Percentiles rank a stretch among this genome's conserved stretches.
These are phyloP conservation scores for Dermochelys coriacea DNA, from an alignment of 2,797 vertebrate genomes.

Conservation along the genomic window DNA sequence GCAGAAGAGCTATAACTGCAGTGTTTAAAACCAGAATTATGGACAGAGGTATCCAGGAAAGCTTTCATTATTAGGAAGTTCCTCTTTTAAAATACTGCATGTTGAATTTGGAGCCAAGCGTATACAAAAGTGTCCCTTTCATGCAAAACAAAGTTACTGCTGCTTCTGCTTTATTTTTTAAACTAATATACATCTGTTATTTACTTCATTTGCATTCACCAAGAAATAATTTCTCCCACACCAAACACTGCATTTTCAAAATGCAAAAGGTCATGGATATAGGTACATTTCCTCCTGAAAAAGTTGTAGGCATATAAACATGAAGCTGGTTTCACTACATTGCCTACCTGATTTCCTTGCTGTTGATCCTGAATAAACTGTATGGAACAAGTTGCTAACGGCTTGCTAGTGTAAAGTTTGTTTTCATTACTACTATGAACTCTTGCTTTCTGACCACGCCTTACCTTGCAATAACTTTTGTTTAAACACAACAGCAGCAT, in stretches of 20 bases:
- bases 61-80: neutral
- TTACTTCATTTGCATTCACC: neutral
- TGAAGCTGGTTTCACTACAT: neutral
- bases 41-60: neutral
- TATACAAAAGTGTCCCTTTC: neutral
- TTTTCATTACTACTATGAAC: neutral
- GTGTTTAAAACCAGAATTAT: neutral
- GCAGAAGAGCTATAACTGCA: neutral
- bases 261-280: neutral
- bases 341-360: neutral
- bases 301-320: neutral
- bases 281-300: neutral
- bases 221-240: neutral
- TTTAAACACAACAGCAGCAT: neutral
- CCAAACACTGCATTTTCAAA: neutral
- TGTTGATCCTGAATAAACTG: conserved; percentile 26
- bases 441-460: neutral
- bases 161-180: neutral
- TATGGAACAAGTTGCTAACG: conserved; percentile 1
- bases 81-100: neutral
- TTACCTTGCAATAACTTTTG: neutral
- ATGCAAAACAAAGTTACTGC: neutral
- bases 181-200: neutral
- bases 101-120: neutral
- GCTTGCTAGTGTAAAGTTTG: neutral